These are phyloP conservation scores for Siniperca chuatsi DNA, from an alignment of 2,113 vertebrate genomes.

Conservation along the genomic window DNA sequence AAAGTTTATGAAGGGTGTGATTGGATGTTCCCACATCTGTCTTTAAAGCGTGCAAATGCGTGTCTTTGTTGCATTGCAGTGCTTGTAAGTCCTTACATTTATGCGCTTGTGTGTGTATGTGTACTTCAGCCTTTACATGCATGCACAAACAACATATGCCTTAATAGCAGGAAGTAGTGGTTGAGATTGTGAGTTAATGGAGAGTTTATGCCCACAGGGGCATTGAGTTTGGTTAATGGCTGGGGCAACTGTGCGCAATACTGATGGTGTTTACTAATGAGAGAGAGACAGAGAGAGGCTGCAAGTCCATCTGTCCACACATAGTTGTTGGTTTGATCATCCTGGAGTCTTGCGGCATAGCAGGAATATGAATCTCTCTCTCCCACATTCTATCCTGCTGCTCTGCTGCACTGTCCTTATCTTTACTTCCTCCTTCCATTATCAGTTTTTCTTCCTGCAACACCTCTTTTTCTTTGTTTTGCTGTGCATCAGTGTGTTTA, in stretches of 20 bases:
- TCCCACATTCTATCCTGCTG: not conserved
- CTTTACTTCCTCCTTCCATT: not conserved
- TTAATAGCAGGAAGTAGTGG: slow-evolving; percentile 43
- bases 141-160: slow-evolving; percentile 51
- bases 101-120: slow-evolving; percentile 13
- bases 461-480: not conserved
- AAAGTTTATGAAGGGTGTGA: slow-evolving; percentile 65
- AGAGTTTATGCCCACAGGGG: slow-evolving; percentile 60
- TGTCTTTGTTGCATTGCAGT: slow-evolving; percentile 5
- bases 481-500: not conserved
- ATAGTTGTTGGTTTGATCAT: slow-evolving; percentile 52
- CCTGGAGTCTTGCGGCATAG: slow-evolving; percentile 19
- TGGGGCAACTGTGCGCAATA: slow-evolving; percentile 37
- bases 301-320: slow-evolving; percentile 54
- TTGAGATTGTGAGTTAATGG: slow-evolving; percentile 57
- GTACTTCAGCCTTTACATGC: slow-evolving; percentile 29
- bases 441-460: not conserved
- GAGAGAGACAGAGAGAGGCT: slow-evolving; percentile 25
- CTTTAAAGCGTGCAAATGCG: slow-evolving; percentile 20
- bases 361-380: slow-evolving; percentile 37
- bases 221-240: slow-evolving; percentile 58
- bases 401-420: slow-evolving; percentile 9
- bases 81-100: not conserved
- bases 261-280: slow-evolving; percentile 65
- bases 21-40: slow-evolving; percentile 53